phyloP scores from a whole-genome alignment of 2,888 invertebrate species.

The Sycophila texana region DNA sequence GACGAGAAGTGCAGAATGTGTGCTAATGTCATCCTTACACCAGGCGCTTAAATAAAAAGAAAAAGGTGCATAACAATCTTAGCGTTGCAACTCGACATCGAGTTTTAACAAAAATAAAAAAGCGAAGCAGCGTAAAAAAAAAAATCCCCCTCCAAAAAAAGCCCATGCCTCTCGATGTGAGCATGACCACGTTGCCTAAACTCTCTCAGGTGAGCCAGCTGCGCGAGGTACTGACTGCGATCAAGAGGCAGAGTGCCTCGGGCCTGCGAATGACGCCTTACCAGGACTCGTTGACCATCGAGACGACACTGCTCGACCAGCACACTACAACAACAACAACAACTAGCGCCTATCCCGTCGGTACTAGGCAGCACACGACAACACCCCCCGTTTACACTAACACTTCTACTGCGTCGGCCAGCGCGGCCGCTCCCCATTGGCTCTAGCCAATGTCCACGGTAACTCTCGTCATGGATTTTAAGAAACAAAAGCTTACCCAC shows the following conservation, averaged over 20 bases:
- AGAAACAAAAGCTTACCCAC: slow-evolving; percentile 35
- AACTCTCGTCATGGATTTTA: slow-evolving; percentile 76
- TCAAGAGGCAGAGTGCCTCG: slow-evolving; percentile 73
- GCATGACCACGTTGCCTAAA: slow-evolving; percentile 33
- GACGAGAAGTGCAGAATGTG: no score
- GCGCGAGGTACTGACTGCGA: slow-evolving; percentile 74
- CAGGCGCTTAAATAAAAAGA: slow-evolving; percentile 2
- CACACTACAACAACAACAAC: slow-evolving; percentile 63
- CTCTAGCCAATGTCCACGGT: slow-evolving; percentile 74
- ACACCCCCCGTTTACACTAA: slow-evolving; percentile 75
- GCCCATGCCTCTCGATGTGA: not conserved
- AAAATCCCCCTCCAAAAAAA: not conserved
- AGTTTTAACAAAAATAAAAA: not conserved
- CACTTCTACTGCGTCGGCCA: slow-evolving; percentile 69
- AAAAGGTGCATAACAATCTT: not conserved
- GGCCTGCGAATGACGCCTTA: slow-evolving; percentile 71
- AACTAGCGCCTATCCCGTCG: slow-evolving; percentile 71
- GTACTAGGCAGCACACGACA: slow-evolving; percentile 72
- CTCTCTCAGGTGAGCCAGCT: slow-evolving; percentile 74
- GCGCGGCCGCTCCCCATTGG: slow-evolving; percentile 73
- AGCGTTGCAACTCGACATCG: not conserved
- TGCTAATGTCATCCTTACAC: not conserved
- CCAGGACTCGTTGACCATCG: slow-evolving; percentile 74
- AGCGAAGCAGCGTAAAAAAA: not conserved
- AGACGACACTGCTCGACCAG: slow-evolving; percentile 74